Percentiles rank a stretch among this genome's conserved stretches.
These are phyloP conservation scores for Heliconius nattereri DNA, from an alignment of 1,140 invertebrate genomes.

Conservation along the genomic window DNA sequence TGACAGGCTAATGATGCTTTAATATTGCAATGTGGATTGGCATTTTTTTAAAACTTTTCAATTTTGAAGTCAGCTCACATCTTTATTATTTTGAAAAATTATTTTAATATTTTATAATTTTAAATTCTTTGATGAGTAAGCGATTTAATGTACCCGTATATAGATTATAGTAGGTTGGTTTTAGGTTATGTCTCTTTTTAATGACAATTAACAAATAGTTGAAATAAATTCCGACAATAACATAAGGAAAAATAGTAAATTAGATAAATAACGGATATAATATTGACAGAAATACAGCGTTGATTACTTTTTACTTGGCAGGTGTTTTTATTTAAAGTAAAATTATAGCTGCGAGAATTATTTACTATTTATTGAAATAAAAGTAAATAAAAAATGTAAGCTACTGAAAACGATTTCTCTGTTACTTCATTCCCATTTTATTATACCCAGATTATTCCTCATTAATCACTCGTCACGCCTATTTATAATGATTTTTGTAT, in stretches of 20 bases:
- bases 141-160: too few relatives aligned
- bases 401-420: neutral
- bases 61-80: neutral
- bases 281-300: too few relatives aligned
- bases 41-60: conserved; percentile 13
- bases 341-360: too few relatives aligned
- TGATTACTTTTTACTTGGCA: too few relatives aligned
- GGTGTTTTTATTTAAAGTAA: too few relatives aligned
- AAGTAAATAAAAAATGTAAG: neutral
- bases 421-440: neutral
- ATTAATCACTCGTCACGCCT: conserved; percentile 19
- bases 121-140: too few relatives aligned
- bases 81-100: neutral
- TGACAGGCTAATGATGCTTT: conserved; percentile 71
- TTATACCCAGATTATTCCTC: neutral
- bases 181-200: too few relatives aligned
- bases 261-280: too few relatives aligned
- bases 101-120: neutral
- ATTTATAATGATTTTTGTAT: conserved; percentile 44
- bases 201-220: too few relatives aligned
- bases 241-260: too few relatives aligned
- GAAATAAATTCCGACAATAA: too few relatives aligned
- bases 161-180: too few relatives aligned
- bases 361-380: neutral
- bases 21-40: conserved; percentile 44